These are phyloP conservation scores for Propithecus deckenii DNA, from an alignment of 2,797 vertebrate genomes.

Conservation along the genomic window DNA sequence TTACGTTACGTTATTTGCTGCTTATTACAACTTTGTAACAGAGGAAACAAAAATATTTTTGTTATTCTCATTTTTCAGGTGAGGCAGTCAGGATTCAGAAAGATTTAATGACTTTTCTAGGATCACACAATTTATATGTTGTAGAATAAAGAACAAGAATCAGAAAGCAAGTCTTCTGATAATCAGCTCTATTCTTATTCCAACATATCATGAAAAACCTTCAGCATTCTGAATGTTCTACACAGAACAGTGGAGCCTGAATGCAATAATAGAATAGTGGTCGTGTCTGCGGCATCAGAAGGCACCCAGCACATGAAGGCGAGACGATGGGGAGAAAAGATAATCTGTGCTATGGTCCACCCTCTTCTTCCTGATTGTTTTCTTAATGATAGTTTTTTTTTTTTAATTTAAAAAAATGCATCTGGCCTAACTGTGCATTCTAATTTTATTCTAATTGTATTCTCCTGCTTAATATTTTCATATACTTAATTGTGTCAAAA, in stretches of 20 bases:
- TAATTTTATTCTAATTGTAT: constrained; percentile 48
- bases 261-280: background rate
- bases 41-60: constrained; percentile 43
- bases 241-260: background rate
- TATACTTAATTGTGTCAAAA: constrained; percentile 48
- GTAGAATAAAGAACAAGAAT: background rate
- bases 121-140: background rate
- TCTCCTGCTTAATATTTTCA: constrained; percentile 54
- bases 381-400: background rate
- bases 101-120: constrained; percentile 29
- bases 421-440: background rate
- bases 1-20: constrained; percentile 34
- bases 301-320: background rate
- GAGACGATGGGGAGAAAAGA: background rate
- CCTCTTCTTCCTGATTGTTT: background rate
- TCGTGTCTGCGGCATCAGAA: background rate
- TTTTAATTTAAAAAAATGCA: constrained; percentile 6
- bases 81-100: background rate
- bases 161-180: background rate
- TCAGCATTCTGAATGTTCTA: background rate
- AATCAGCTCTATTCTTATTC: background rate
- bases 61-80: constrained; percentile 48
- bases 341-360: background rate
- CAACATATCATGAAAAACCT: background rate
- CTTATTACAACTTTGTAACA: constrained; percentile 42